phyloP scores from a whole-genome alignment of 2,888 invertebrate genomes.

The Iphiclides podalirius region DNA sequence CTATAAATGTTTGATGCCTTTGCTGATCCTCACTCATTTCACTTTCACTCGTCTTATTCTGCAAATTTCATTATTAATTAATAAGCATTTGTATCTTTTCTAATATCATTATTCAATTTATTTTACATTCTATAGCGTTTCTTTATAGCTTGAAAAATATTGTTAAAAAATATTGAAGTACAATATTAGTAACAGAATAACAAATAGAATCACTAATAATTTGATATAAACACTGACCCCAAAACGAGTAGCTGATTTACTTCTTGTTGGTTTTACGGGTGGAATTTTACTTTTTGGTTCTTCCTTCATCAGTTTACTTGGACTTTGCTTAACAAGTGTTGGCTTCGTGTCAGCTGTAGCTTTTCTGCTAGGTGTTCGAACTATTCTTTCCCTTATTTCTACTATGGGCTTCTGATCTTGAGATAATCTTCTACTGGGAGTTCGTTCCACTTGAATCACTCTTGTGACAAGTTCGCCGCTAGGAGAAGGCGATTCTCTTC shows the following conservation, averaged over 20 bases:
- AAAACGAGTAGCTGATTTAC: slow-evolving; percentile 73
- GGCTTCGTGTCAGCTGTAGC: slow-evolving; percentile 51
- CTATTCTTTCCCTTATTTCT: slow-evolving; percentile 66
- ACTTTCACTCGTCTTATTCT: slow-evolving; percentile 80
- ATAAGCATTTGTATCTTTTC: slow-evolving; percentile 44
- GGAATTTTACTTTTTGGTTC: slow-evolving; percentile 58
- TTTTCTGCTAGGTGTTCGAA: slow-evolving; percentile 70
- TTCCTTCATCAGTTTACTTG: slow-evolving; percentile 43
- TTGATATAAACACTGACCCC: slow-evolving; percentile 74
- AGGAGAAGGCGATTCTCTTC: slow-evolving; percentile 39
- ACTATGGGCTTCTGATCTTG: slow-evolving; percentile 62
- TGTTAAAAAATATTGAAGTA: slow-evolving; percentile 50
- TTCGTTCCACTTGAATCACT: slow-evolving; percentile 69
- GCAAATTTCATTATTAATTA: slow-evolving; percentile 65
- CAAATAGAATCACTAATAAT: slow-evolving; percentile 57
- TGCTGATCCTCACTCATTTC: slow-evolving; percentile 78
- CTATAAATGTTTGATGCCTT: slow-evolving; percentile 46
- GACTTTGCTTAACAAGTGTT: slow-evolving; percentile 44
- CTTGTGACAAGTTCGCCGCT: slow-evolving; percentile 65
- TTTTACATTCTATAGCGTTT: slow-evolving; percentile 39
- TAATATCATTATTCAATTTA: slow-evolving; percentile 20
- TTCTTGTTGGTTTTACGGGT: slow-evolving; percentile 73
- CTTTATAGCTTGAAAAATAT: slow-evolving; percentile 28
- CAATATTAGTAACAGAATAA: slow-evolving; percentile 67
- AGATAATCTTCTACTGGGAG: slow-evolving; percentile 62